Percentiles rank a stretch among this genome's conserved stretches.
phyloP scores from a whole-genome alignment of 2,888 invertebrate genomes.

The Protonemura montana region DNA sequence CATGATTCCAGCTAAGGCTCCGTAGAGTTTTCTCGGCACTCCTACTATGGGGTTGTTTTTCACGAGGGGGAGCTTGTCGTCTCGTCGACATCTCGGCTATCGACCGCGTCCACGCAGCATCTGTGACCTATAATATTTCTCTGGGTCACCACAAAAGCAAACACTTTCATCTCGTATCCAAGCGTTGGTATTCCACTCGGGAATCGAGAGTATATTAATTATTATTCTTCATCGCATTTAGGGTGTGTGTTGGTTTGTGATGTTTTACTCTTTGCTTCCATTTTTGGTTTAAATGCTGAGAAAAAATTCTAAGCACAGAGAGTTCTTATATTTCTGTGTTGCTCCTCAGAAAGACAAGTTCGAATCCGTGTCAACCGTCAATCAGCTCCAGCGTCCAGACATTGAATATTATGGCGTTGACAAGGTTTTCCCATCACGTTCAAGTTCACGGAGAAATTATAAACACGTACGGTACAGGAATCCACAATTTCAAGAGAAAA shows the following conservation, averaged over 20 bases:
- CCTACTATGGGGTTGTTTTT: no score
- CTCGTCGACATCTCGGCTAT: not conserved
- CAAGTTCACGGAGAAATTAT: constrained; percentile 7
- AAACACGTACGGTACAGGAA: not conserved
- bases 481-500: not conserved
- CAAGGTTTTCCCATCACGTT: not conserved
- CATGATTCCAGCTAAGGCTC: no score
- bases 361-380: not conserved
- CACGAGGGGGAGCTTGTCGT: not conserved
- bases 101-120: not conserved
- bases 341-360: not conserved
- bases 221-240: not conserved
- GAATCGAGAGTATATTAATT: not conserved
- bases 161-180: not conserved
- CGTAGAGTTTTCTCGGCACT: no score
- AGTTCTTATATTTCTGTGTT: not conserved
- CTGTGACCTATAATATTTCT: constrained; percentile 3
- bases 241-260: not conserved
- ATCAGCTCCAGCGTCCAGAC: not conserved
- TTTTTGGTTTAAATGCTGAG: not conserved
- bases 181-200: not conserved
- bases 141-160: not conserved
- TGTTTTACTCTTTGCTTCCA: not conserved
- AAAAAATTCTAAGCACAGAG: not conserved
- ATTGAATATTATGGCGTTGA: not conserved